phyloP scores from a whole-genome alignment of 2,113 vertebrate genomes.

The Tachycineta bicolor region DNA sequence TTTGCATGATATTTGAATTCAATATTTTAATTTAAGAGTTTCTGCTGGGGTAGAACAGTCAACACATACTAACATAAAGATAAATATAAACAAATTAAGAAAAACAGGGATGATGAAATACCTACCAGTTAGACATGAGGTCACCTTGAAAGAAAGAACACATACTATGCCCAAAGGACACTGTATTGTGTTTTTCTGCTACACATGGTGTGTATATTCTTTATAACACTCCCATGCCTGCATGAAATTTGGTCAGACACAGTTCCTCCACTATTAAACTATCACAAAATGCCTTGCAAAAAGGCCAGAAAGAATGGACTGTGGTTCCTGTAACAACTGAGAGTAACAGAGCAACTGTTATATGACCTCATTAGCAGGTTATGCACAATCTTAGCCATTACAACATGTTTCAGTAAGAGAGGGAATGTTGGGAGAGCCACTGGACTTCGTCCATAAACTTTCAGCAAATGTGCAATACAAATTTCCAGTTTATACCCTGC shows the following conservation, averaged over 20 bases:
- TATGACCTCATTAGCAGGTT: constrained; percentile 28
- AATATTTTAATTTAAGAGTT: background rate
- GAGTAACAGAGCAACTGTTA: background rate
- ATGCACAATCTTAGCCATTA: background rate
- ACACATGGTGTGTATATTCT: background rate
- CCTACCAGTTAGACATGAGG: background rate
- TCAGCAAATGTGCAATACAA: background rate
- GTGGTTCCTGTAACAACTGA: background rate
- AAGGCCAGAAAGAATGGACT: background rate
- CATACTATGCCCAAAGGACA: background rate
- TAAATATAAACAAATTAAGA: background rate
- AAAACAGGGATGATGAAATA: background rate
- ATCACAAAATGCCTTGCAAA: background rate
- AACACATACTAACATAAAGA: background rate
- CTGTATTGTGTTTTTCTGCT: background rate
- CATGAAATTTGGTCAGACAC: constrained; percentile 8
- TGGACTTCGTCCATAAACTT: background rate
- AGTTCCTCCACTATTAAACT: background rate
- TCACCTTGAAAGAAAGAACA: background rate
- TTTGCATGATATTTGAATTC: background rate
- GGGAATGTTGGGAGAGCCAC: background rate
- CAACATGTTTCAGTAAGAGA: background rate
- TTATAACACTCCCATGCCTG: background rate
- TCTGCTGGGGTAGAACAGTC: background rate
- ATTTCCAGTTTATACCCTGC: background rate